These are phyloP conservation scores for Oppia nitens DNA, from an alignment of 1,140 invertebrate species.

Conservation along the genomic window DNA sequence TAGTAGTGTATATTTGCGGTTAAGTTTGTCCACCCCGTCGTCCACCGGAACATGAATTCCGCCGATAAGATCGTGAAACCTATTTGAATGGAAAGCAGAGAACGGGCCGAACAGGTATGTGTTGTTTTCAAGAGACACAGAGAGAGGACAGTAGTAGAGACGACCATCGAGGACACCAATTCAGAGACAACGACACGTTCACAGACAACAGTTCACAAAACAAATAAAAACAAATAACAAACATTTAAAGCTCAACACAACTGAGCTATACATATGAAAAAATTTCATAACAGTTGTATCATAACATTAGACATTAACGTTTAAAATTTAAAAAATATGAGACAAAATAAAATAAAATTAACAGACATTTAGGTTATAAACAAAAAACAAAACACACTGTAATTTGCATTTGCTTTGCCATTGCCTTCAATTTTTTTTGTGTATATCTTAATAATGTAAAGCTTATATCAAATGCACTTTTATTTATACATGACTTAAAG, in stretches of 20 bases:
- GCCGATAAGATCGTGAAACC: conserved; percentile 29
- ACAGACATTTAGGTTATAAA: too few species aligned
- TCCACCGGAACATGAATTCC: conserved; percentile 35
- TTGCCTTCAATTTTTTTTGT: too few species aligned
- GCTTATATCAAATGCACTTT: too few species aligned
- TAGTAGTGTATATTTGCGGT: conserved; percentile 37
- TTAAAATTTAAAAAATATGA: too few species aligned
- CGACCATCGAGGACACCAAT: neutral
- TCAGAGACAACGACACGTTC: neutral
- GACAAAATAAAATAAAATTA: too few species aligned
- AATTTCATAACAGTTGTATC: neutral
- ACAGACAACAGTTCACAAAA: neutral
- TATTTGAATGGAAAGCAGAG: conserved; percentile 4
- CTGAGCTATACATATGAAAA: too few species aligned
- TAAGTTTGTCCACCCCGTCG: conserved; percentile 37
- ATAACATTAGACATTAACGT: too few species aligned
- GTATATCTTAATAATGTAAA: too few species aligned
- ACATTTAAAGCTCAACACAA: neutral
- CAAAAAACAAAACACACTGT: too few species aligned
- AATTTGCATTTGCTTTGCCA: too few species aligned
- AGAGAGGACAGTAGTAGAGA: neutral
- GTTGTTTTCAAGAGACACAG: neutral
- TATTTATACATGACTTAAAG: too few species aligned
- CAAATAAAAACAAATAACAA: neutral
- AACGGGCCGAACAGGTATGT: neutral